These are phyloP conservation scores for Pyralis farinalis DNA, from an alignment of 2,888 invertebrate species.

Conservation along the genomic window DNA sequence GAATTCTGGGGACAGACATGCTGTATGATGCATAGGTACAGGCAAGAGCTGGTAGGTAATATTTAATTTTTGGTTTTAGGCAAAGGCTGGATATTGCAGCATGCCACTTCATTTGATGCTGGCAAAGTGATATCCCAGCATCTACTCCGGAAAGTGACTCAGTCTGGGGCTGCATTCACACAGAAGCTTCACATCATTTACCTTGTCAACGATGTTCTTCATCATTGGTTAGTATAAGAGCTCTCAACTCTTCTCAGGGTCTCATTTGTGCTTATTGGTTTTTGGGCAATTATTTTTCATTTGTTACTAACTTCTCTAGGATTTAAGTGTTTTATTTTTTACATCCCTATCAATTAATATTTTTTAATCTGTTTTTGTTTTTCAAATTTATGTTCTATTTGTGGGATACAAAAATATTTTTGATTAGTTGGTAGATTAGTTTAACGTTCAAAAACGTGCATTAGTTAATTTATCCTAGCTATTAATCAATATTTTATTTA, in stretches of 20 bases:
- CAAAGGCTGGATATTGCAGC: constrained; percentile 98
- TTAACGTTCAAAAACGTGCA: too few relatives aligned
- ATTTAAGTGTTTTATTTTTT: background rate
- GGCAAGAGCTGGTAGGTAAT: too few relatives aligned
- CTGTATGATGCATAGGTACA: too few relatives aligned
- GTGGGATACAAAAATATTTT: too few relatives aligned
- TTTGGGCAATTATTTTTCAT: constrained; percentile 7
- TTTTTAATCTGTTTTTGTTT: too few relatives aligned
- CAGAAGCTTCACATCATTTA: constrained; percentile 98
- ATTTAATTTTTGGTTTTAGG: constrained; percentile 60
- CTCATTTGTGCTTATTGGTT: background rate
- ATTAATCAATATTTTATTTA: too few relatives aligned
- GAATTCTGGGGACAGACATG: too few relatives aligned
- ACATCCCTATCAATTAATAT: too few relatives aligned
- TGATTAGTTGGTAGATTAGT: too few relatives aligned
- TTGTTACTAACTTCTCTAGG: constrained; percentile 10
- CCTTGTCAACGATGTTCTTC: constrained; percentile 98
- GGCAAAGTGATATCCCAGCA: constrained; percentile 95
- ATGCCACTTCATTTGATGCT: constrained; percentile 90
- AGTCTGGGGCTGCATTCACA: constrained; percentile 87
- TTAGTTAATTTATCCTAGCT: too few relatives aligned
- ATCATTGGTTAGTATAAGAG: constrained; percentile 92
- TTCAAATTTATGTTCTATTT: too few relatives aligned
- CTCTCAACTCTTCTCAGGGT: constrained; percentile 2
- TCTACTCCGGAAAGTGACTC: constrained; percentile 91